Percentiles rank a stretch among this genome's conserved stretches.
These are phyloP conservation scores for Macrosiphum euphorbiae DNA, from an alignment of 2,888 invertebrate genomes.

Conservation along the genomic window DNA sequence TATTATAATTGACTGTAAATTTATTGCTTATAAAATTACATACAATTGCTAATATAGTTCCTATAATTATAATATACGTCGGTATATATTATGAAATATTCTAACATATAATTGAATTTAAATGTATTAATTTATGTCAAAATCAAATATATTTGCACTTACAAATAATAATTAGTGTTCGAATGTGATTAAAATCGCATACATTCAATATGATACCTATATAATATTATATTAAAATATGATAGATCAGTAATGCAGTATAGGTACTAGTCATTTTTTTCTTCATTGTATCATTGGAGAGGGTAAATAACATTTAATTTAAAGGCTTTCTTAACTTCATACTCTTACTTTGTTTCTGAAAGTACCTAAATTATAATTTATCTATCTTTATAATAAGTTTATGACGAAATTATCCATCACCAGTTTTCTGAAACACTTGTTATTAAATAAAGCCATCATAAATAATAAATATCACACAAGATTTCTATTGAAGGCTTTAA, in stretches of 20 bases:
- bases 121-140: neutral
- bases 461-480: neutral
- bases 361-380: neutral
- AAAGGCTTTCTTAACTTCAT: too few relatives aligned
- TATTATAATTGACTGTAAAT: neutral
- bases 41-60: neutral
- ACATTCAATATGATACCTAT: neutral
- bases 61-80: neutral
- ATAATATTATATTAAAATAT: neutral
- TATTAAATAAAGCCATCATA: neutral
- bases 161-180: neutral
- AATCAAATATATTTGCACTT: too few relatives aligned
- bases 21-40: neutral
- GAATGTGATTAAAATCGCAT: neutral
- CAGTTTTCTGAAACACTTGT: neutral
- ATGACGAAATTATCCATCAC: neutral
- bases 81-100: neutral
- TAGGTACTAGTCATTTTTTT: neutral
- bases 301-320: too few relatives aligned
- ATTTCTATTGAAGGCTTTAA: neutral
- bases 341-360: too few relatives aligned
- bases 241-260: neutral
- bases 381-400: neutral
- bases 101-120: neutral
- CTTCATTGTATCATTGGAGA: too few relatives aligned